Percentiles rank a stretch among this genome's conserved stretches.
phyloP scores from a whole-genome alignment of 2,797 vertebrate species.

The Hippoglossus hippoglossus region DNA sequence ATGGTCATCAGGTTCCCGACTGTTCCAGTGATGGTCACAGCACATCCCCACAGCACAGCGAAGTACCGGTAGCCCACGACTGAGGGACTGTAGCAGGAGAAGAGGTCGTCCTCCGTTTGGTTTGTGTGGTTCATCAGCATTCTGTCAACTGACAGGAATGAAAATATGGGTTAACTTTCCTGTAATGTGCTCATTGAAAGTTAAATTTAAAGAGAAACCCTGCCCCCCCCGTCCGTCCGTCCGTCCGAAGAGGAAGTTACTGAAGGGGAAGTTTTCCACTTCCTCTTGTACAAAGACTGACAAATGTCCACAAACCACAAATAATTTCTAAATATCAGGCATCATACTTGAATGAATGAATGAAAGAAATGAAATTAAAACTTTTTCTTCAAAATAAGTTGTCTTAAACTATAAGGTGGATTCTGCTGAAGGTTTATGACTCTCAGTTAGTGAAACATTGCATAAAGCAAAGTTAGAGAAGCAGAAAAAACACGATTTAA shows the following conservation, averaged over 20 bases:
- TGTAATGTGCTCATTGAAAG: not conserved
- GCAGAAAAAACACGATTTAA: too few species aligned
- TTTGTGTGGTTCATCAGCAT: conserved; percentile 78
- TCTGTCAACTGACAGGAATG: conserved; percentile 37
- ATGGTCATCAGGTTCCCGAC: conserved; percentile 90
- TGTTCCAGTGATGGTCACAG: conserved; percentile 85
- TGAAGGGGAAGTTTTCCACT: conserved; percentile 4
- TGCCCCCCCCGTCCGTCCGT: too few species aligned
- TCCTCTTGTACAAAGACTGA: conserved; percentile 8
- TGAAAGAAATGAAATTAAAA: too few species aligned
- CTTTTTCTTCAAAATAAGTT: too few species aligned
- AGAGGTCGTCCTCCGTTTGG: conserved; percentile 71
- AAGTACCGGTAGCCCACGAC: conserved; percentile 87
- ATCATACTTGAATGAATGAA: not conserved
- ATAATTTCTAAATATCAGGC: not conserved
- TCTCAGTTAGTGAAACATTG: not conserved
- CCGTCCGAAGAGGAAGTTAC: conserved; percentile 20
- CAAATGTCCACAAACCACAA: not conserved
- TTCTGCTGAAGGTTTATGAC: too few species aligned
- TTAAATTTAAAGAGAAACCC: not conserved
- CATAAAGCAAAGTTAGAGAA: not conserved
- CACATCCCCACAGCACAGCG: conserved; percentile 87
- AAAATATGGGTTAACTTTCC: not conserved
- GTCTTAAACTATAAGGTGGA: too few species aligned
- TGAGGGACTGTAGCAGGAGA: conserved; percentile 89